Evolutionary conservation across 2,797 vertebrate species (phyloP).

Genomic region (Yasuhikotakia modesta): DNA sequence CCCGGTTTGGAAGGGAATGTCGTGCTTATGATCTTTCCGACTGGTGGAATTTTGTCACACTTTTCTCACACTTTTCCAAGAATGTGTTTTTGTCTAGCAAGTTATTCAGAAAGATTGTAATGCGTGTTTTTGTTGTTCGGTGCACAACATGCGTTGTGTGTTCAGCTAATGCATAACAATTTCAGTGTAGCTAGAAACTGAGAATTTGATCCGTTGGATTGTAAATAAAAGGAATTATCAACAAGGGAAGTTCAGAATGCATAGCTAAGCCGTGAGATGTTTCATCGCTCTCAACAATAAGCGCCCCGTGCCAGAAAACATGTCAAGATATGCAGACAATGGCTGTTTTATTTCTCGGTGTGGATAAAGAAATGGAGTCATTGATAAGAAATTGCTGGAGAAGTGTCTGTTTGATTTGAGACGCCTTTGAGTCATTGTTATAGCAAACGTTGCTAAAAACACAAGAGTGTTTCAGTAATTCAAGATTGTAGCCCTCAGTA

Average conservation of each 20-base stretch:
- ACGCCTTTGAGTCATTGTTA: not conserved
- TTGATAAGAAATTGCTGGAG: slow-evolving; percentile 14
- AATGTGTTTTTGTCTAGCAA: slow-evolving; percentile 24
- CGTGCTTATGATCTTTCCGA: slow-evolving; percentile 79
- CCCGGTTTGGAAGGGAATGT: slow-evolving; percentile 77
- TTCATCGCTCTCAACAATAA: not conserved
- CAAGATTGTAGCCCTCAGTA: not conserved
- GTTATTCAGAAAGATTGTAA: slow-evolving; percentile 23
- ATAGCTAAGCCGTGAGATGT: not conserved
- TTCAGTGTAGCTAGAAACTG: no score
- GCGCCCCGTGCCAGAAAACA: not conserved
- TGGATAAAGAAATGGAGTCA: not conserved
- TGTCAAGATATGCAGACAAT: slow-evolving; percentile 4
- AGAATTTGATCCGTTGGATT: not conserved
- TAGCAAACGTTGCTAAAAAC: not conserved
- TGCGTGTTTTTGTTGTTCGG: slow-evolving; percentile 25
- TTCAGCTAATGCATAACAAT: no score
- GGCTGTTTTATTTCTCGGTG: slow-evolving; percentile 6
- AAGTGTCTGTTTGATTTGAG: not conserved
- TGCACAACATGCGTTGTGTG: not conserved
- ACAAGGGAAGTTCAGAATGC: not conserved
- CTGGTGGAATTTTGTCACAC: slow-evolving; percentile 68
- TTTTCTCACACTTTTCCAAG: slow-evolving; percentile 44
- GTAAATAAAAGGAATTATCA: not conserved
- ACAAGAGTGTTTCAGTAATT: not conserved